These are phyloP conservation scores for Metridium senile DNA, from an alignment of 92 coral and sea anemone genomes.

Conservation along the genomic window DNA sequence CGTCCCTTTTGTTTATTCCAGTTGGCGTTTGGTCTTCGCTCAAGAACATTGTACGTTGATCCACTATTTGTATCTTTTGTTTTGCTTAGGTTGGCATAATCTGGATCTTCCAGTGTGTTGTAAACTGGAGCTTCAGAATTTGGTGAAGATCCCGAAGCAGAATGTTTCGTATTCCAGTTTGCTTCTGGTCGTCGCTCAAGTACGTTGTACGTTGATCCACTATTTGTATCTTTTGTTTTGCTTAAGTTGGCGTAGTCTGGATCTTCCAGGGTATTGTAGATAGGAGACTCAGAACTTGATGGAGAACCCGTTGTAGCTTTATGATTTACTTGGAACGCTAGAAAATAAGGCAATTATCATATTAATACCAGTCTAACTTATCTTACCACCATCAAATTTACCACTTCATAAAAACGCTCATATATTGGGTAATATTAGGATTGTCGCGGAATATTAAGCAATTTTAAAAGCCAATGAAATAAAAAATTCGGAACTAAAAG, in stretches of 20 bases:
- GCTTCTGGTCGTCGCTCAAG: not conserved
- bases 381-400: too few relatives aligned
- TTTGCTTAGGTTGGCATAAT: not conserved
- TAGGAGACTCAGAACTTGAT: not conserved
- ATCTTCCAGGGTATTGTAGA: not conserved
- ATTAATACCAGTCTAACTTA: too few relatives aligned
- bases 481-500: not conserved
- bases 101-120: not conserved
- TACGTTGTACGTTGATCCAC: not conserved
- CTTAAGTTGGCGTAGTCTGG: not conserved
- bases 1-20: not conserved
- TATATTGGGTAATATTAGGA: too few relatives aligned
- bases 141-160: too few relatives aligned
- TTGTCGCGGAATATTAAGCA: not conserved
- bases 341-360: too few relatives aligned
- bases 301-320: too few relatives aligned
- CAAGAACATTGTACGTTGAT: not conserved
- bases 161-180: not conserved
- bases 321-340: too few relatives aligned
- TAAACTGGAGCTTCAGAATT: not conserved
- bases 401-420: too few relatives aligned
- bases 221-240: not conserved
- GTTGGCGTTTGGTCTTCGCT: not conserved
- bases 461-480: too few relatives aligned
- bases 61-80: not conserved